phyloP scores from a whole-genome alignment of 2,797 vertebrate species.

The Phalanger gymnotis region DNA sequence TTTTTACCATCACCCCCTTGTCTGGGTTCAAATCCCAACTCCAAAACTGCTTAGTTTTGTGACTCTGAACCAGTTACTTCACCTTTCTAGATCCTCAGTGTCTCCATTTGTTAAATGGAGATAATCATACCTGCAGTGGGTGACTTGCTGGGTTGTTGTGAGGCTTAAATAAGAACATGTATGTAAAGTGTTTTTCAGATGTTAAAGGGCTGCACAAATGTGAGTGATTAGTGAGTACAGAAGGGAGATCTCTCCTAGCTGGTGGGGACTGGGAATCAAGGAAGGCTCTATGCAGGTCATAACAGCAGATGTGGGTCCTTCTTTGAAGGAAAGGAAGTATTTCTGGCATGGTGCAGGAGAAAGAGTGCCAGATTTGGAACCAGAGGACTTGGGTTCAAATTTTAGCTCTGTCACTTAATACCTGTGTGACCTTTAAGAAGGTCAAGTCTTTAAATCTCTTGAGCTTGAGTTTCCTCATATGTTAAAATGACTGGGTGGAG shows the following conservation, averaged over 20 bases:
- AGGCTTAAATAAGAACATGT: neutral
- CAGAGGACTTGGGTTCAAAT: neutral
- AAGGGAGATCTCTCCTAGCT: neutral
- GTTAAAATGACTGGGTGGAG: neutral
- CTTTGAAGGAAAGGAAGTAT: neutral
- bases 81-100: neutral
- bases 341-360: neutral
- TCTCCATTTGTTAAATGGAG: neutral
- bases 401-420: neutral
- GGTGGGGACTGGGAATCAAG: neutral
- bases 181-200: neutral
- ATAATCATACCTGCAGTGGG: neutral
- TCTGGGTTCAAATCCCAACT: neutral
- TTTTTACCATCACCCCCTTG: neutral
- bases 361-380: neutral
- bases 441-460: neutral
- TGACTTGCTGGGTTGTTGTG: neutral
- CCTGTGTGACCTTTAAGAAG: neutral
- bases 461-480: neutral
- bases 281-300: neutral
- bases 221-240: neutral
- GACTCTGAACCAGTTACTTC: neutral
- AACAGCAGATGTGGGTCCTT: neutral
- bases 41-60: neutral
- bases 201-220: neutral